Evolutionary conservation across 2,797 vertebrate species (phyloP).

Genomic region (Hypotaenidia philippensis): DNA sequence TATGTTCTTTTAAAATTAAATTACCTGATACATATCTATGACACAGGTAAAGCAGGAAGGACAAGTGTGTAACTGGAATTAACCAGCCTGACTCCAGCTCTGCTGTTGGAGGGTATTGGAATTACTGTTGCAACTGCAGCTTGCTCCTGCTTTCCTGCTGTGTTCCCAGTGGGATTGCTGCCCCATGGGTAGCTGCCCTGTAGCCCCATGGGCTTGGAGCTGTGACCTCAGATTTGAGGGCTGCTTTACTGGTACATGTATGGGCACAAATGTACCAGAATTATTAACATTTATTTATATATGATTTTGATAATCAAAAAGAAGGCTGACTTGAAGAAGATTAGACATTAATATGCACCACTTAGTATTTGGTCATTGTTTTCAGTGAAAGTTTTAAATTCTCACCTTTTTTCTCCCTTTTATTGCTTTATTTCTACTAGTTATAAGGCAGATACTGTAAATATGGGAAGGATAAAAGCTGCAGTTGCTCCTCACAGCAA

Average conservation of each 20-base stretch:
- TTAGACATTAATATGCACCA: not conserved
- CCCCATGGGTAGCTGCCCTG: not conserved
- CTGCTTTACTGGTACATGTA: not conserved
- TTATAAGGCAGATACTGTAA: not conserved
- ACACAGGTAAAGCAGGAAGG: not conserved
- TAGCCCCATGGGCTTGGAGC: not conserved
- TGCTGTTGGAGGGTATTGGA: not conserved
- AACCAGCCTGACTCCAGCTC: not conserved
- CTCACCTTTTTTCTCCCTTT: not conserved
- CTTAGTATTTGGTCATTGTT: not conserved
- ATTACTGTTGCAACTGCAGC: not conserved
- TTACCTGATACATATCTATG: not conserved
- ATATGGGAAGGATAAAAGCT: not conserved
- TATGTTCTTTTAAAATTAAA: not conserved
- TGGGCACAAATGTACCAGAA: not conserved
- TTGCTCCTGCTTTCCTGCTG: not conserved
- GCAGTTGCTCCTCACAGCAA: not conserved
- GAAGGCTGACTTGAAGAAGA: not conserved
- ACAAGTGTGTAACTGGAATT: not conserved
- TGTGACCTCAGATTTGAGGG: not conserved
- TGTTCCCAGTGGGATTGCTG: not conserved
- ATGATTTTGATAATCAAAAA: not conserved
- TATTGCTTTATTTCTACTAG: not conserved
- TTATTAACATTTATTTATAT: not conserved
- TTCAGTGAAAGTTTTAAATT: not conserved